Evolutionary conservation across 1,140 invertebrate species (phyloP), one percentile per base, ranked within the genome.

Genomic region (Cydia fagiglandana): DNA sequence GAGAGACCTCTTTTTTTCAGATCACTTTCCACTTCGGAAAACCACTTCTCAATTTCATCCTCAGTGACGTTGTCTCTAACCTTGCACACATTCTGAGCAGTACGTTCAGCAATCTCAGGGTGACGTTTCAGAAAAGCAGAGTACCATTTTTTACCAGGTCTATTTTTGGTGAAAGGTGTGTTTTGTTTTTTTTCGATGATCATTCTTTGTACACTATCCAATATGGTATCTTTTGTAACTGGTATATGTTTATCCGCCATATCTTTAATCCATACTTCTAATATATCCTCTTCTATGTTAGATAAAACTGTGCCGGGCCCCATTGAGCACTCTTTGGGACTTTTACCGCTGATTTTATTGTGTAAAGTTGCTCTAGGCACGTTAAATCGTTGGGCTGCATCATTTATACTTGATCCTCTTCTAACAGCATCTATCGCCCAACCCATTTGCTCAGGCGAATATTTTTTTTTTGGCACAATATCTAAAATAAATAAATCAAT

Each of bases 11-110:
- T 74, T 68, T 73, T 13, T 28, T 53, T 13, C 9, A 73, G 30
- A 47, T 77, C 45, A 68, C 12, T 7, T 74, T 66, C 45, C 0
- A 68, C 24, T 50, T 68, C 61, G 0, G 17, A 1, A 77, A 77
- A 77, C 61, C 76, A 77, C 7, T 5, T 5, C 15, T 10, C 9
- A 9, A 77, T 66, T 5, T 77, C 12, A 7, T 45, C 20, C 64
- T 73, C 17, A 12, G 76, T 64, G 13, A 76, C 76, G 15, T 28
- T 20, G 45, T 73, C 76, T 47, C 76, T 7, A 4, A 70, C 68
- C 45, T 2, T 73, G 0, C 9, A 20, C 38, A 76, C 47, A 47
- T 73, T 76, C 13, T 73, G 28, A 10, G 76, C 41, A 0, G 34
- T 73, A 9, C 38, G 15, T 6, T 53, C 15, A n/a, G 50, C 50